Conservation (phyloP, 2,797 vertebrate genomes). For the Vireo griseus region DNA sequence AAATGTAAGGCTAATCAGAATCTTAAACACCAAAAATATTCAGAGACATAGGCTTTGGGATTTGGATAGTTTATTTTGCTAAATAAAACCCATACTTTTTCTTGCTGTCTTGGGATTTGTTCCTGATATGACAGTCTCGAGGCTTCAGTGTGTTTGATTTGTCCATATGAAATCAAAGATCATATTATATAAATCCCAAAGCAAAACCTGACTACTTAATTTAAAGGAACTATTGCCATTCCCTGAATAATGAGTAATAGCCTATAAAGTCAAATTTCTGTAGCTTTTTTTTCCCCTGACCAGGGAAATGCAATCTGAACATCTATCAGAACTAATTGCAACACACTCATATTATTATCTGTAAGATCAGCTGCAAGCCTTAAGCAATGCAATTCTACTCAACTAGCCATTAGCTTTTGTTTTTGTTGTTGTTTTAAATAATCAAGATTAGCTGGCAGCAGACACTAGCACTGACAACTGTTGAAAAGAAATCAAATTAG, state of each 20-base stretch:
- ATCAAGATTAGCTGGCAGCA: conserved; percentile 53
- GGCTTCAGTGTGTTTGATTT: conserved; percentile 4
- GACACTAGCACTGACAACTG: background rate
- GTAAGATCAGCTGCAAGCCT: conserved; percentile 43
- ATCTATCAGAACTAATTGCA: conserved; percentile 46
- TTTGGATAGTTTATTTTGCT: background rate
- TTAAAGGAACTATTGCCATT: background rate
- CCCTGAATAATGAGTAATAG: background rate
- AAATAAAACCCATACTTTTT: background rate
- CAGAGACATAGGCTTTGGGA: background rate
- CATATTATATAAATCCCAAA: background rate
- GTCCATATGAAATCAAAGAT: conserved; percentile 8
- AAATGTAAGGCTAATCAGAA: background rate
- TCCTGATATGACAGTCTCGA: conserved; percentile 12
- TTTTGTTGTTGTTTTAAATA: conserved; percentile 7
- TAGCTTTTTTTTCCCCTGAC: background rate
- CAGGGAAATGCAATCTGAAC: conserved; percentile 29
- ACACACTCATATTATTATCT: conserved; percentile 4
- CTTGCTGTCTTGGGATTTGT: background rate
- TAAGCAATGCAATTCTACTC: conserved; percentile 35
- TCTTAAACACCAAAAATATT: background rate
- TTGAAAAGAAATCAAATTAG: conserved; percentile 35
- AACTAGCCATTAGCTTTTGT: background rate
- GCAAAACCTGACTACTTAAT: conserved; percentile 14
- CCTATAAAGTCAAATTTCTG: background rate